Conservation (phyloP, 2,797 vertebrate species). For the Alfaro cultratus region DNA sequence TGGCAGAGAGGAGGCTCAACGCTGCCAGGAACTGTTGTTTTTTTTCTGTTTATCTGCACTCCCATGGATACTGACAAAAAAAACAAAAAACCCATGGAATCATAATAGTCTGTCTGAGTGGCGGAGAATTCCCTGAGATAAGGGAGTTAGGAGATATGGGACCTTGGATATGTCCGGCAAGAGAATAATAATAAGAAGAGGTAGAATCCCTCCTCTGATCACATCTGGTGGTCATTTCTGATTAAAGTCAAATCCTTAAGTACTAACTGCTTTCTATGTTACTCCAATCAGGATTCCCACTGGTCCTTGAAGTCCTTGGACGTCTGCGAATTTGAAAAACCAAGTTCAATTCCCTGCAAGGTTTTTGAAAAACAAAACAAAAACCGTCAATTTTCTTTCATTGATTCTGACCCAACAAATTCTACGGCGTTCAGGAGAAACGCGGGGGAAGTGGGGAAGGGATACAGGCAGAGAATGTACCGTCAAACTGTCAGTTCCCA, state of each 20-base stretch:
- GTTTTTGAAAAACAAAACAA: neutral
- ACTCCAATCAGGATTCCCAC: neutral
- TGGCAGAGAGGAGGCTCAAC: conserved; percentile 70
- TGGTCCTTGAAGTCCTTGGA: neutral
- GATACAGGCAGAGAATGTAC: no score
- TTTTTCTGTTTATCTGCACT: conserved; percentile 68
- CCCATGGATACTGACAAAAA: conserved; percentile 73
- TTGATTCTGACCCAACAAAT: neutral
- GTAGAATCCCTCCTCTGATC: conserved; percentile 8
- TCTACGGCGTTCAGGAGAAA: neutral
- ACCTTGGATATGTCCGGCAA: conserved; percentile 28
- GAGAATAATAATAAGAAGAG: conserved; percentile 7
- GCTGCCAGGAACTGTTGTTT: conserved; percentile 74
- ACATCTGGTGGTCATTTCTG: conserved; percentile 3
- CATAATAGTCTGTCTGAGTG: conserved; percentile 49
- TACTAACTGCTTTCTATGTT: neutral
- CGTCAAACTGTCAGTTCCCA: no score
- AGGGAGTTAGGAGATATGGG: conserved; percentile 27
- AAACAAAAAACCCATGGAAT: conserved; percentile 38
- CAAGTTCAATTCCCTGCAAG: neutral
- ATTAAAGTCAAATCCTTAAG: neutral
- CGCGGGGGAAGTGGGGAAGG: no score
- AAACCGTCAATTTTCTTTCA: no score
- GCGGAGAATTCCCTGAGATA: conserved; percentile 62
- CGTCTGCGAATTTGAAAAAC: neutral